A percentile compares a stretch with the other conserved stretches of the same genome.
Evolutionary conservation across 64 coral and sea anemone species (phyloP).

Genomic region (Anthopleura sola): DNA sequence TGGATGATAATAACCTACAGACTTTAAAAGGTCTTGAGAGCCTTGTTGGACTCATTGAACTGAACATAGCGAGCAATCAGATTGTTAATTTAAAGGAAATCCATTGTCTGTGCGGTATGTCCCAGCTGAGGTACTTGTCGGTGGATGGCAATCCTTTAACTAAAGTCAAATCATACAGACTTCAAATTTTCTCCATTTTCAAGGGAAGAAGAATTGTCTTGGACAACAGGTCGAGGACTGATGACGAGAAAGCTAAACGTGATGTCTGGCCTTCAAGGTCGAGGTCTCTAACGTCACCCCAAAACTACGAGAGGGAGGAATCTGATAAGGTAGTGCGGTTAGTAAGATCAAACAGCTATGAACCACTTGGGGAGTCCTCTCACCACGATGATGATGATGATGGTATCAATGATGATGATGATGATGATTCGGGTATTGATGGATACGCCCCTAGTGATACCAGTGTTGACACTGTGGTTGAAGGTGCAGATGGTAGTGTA

Average conservation of each 20-base stretch:
- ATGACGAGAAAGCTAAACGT: conserved; percentile 49
- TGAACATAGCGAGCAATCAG: conserved; percentile 57
- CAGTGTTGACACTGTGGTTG: conserved; percentile 9
- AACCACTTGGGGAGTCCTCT: not conserved
- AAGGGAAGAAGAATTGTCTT: conserved; percentile 75
- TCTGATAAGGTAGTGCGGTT: not conserved
- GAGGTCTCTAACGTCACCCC: conserved; percentile 45
- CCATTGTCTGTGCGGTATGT: conserved; percentile 50
- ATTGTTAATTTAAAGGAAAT: conserved; percentile 46
- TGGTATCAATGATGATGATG: conserved; percentile 20
- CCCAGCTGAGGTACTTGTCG: conserved; percentile 69
- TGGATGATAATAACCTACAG: conserved; percentile 78
- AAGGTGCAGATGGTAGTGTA: not conserved
- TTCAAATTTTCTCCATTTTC: conserved; percentile 46
- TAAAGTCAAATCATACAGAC: conserved; percentile 55
- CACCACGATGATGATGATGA: not conserved
- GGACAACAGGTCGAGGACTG: conserved; percentile 63
- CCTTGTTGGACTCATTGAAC: conserved; percentile 81
- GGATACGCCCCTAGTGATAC: conserved; percentile 2
- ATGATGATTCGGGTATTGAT: conserved; percentile 62
- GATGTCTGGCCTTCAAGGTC: conserved; percentile 32
- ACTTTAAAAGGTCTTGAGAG: conserved; percentile 62
- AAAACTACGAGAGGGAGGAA: not conserved
- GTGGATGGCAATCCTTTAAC: conserved; percentile 61
- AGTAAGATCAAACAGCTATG: not conserved